These are phyloP conservation scores for Zoanthus sansibaricus DNA, from an alignment of 92 coral and sea anemone genomes.

Conservation along the genomic window DNA sequence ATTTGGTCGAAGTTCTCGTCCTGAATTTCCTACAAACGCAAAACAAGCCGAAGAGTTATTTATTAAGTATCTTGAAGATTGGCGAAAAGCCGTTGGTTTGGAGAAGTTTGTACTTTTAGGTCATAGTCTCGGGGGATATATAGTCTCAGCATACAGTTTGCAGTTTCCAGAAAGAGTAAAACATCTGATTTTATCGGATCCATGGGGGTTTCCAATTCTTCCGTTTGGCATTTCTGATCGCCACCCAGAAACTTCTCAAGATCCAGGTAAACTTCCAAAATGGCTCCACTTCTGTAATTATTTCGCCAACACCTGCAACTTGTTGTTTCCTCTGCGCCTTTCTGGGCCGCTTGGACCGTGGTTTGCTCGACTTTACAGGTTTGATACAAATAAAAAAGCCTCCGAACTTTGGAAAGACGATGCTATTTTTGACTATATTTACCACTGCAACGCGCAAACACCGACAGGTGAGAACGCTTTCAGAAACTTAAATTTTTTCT, in stretches of 20 bases:
- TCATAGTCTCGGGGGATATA: conserved; percentile 94
- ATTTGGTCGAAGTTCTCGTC: conserved; percentile 96
- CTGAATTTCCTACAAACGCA: conserved; percentile 63
- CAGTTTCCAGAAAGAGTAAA: conserved; percentile 82
- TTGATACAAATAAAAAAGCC: conserved; percentile 74
- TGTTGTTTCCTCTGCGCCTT: conserved; percentile 74
- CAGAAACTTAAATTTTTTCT: conserved; percentile 80
- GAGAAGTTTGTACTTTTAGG: conserved; percentile 87
- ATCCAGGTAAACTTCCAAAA: conserved; percentile 70
- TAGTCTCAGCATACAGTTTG: conserved; percentile 87
- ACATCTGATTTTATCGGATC: conserved; percentile 87
- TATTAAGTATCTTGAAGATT: conserved; percentile 87
- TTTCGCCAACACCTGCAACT: conserved; percentile 72
- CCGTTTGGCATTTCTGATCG: conserved; percentile 93
- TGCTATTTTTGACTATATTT: conserved; percentile 78
- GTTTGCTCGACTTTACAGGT: conserved; percentile 70
- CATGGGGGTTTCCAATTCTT: conserved; percentile 98
- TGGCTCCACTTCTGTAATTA: conserved; percentile 84
- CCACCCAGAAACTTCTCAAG: conserved; percentile 74
- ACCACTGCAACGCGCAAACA: conserved; percentile 90
- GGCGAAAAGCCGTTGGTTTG: conserved; percentile 88
- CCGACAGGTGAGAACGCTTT: conserved; percentile 96
- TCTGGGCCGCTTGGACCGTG: conserved; percentile 88
- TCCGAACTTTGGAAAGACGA: conserved; percentile 86
- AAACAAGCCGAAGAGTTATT: conserved; percentile 80